phyloP scores from a whole-genome alignment of 2,888 invertebrate genomes.

The Malthinus flaveolus region DNA sequence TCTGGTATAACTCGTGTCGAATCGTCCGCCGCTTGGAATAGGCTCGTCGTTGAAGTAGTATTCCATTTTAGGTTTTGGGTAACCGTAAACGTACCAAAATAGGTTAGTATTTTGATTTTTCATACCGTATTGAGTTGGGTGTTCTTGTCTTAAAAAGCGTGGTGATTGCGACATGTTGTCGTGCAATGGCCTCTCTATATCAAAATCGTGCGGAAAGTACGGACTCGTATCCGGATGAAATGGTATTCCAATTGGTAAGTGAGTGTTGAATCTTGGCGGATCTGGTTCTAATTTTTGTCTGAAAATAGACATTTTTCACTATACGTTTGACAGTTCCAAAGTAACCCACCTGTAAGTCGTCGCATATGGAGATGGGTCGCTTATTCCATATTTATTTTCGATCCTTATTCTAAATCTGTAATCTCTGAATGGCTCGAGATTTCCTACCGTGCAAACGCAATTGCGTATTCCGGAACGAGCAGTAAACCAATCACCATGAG shows the following conservation, averaged over 20 bases:
- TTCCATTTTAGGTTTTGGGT: conserved; percentile 91
- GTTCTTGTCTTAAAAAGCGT: conserved; percentile 83
- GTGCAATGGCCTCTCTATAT: conserved; percentile 84
- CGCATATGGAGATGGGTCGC: conserved; percentile 93
- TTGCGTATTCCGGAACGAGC: conserved; percentile 83
- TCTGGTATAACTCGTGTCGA: conserved; percentile 84
- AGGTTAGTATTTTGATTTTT: conserved; percentile 89
- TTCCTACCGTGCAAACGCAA: conserved; percentile 86
- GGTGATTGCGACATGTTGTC: conserved; percentile 84
- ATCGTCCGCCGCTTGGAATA: conserved; percentile 81
- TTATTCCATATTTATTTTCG: conserved; percentile 94
- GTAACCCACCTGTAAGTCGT: conserved; percentile 65
- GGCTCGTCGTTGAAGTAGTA: conserved; percentile 85
- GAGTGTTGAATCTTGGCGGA: conserved; percentile 77
- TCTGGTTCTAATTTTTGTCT: conserved; percentile 78
- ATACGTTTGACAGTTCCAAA: not conserved
- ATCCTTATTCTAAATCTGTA: conserved; percentile 95
- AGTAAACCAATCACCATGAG: conserved; percentile 92
- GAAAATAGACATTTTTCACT: conserved; percentile 24
- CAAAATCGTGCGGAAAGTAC: conserved; percentile 91
- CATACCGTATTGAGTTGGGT: conserved; percentile 88
- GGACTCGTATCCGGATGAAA: conserved; percentile 84
- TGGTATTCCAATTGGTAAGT: conserved; percentile 77
- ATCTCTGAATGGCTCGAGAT: conserved; percentile 89
- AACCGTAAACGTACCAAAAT: conserved; percentile 94